phyloP scores from a whole-genome alignment of 1,140 invertebrate genomes.

The Episyrphus balteatus region DNA sequence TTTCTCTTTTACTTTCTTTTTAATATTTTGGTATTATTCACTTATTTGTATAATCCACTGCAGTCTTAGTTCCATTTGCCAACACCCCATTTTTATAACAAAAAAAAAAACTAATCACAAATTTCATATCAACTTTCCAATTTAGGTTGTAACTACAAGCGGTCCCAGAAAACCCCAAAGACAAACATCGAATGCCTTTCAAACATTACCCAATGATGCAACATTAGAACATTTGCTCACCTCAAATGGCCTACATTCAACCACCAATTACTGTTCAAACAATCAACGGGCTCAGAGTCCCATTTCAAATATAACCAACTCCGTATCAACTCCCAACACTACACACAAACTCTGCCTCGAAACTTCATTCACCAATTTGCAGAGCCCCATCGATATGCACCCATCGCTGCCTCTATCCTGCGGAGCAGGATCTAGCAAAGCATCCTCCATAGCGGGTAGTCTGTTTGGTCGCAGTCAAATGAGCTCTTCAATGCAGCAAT shows the following conservation, averaged over 20 bases:
- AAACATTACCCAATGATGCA: slow-evolving; percentile 20
- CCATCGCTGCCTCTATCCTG: slow-evolving; percentile 15
- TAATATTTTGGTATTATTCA: too few relatives aligned
- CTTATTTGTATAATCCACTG: too few relatives aligned
- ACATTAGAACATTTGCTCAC: background rate
- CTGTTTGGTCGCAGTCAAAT: slow-evolving; percentile 29
- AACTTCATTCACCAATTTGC: slow-evolving; percentile 62
- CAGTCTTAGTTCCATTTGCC: too few relatives aligned
- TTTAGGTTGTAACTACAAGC: slow-evolving; percentile 64
- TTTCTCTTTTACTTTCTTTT: too few relatives aligned
- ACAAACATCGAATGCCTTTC: slow-evolving; percentile 35
- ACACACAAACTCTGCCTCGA: slow-evolving; percentile 55
- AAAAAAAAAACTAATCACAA: background rate
- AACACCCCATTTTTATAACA: background rate
- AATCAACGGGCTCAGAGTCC: slow-evolving; percentile 17
- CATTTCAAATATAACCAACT: slow-evolving; percentile 24
- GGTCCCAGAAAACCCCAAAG: slow-evolving; percentile 61
- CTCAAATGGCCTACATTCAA: too few relatives aligned
- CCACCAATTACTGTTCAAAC: too few relatives aligned
- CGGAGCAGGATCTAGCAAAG: slow-evolving; percentile 22
- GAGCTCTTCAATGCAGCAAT: slow-evolving; percentile 16
- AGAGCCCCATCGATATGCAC: slow-evolving; percentile 39
- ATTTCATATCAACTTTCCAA: slow-evolving; percentile 9
- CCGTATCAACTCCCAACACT: slow-evolving; percentile 38
- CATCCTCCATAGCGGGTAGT: slow-evolving; percentile 39